Base-by-base conservation (phyloP, 1,140 invertebrate genomes). In the Eurosta solidaginis region DNA sequence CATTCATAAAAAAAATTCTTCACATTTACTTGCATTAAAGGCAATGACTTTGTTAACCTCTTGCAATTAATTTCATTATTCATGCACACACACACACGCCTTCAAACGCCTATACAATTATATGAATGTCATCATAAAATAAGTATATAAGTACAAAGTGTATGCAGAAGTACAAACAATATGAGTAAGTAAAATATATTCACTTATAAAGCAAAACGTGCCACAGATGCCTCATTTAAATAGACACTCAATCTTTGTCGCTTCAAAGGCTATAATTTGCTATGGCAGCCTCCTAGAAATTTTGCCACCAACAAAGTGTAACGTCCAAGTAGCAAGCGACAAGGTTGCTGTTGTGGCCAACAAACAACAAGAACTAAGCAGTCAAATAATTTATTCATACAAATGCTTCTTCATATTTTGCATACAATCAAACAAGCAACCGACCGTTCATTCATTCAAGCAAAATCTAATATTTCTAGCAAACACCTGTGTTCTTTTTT, bases 201-300 rank as follows among this genome's bases (percentile, higher is more conserved):
- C 59, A 17, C 22, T 12, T 25, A 20, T 2, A n/a, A 68, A 9
- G n/a, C 59, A 52, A 68, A n/a, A 68, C 59, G 59, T 40, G 59
- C 33, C 59, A 9, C 59, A 68, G 59, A 29, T 68, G 59, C 59
- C 59, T 29, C 59, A 68, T 22, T 29, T 68, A 68, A 68, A 68
- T 68, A 68, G 59, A 68, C 33, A 68, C 59, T 68, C 59, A 68
- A 68, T 68, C 59, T 68, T 33, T 68, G 59, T 68, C 59, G 59
- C 59, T 36, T 68, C 33, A 68, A 68, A 17, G 59, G 33, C 40
- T 68, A 42, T n/a, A n/a, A 42, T 40, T 29, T 9, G 27, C 20
- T 54, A 59, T 33, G n/a, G 54, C 12, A 59, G 22, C 27, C 54
- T 59, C 17, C 27, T 29, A 59, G 54, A 25, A 59, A 17, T 6